Evolutionary conservation across 2,888 invertebrate genomes (phyloP).

Genomic region (Mactromeris polynyma): DNA sequence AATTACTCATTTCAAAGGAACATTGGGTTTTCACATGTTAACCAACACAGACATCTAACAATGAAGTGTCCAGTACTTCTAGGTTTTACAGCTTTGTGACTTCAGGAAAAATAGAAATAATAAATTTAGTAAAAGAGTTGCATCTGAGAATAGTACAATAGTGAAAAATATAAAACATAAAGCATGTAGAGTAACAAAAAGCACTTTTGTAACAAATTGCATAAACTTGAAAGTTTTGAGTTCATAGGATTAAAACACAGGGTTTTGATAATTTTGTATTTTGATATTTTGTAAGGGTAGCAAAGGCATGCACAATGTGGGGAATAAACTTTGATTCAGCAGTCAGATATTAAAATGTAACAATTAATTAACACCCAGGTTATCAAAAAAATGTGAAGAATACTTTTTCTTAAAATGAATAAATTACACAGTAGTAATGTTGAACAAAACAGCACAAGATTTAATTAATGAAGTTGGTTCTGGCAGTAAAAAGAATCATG

Average conservation of each 20-base stretch:
- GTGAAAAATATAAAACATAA: neutral
- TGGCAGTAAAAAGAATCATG: neutral
- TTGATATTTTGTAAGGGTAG: neutral
- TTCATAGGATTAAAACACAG: neutral
- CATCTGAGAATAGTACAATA: neutral
- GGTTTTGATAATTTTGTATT: neutral
- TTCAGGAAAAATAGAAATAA: neutral
- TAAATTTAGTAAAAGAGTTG: neutral
- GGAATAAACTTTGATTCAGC: neutral
- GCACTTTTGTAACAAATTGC: neutral
- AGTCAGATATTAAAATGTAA: neutral
- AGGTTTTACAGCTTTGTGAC: neutral
- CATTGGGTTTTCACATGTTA: no score
- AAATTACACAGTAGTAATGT: neutral
- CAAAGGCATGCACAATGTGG: no score
- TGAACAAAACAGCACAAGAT: neutral
- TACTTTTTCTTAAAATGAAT: neutral
- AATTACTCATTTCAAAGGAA: no score
- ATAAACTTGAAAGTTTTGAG: neutral
- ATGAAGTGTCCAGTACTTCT: neutral
- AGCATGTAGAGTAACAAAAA: neutral
- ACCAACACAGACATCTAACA: neutral
- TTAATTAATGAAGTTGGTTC: neutral
- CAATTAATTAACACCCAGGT: no score
- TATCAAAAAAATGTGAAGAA: no score